Base-by-base conservation (phyloP, 2,113 vertebrate genomes). In the Tupaia chinensis region DNA sequence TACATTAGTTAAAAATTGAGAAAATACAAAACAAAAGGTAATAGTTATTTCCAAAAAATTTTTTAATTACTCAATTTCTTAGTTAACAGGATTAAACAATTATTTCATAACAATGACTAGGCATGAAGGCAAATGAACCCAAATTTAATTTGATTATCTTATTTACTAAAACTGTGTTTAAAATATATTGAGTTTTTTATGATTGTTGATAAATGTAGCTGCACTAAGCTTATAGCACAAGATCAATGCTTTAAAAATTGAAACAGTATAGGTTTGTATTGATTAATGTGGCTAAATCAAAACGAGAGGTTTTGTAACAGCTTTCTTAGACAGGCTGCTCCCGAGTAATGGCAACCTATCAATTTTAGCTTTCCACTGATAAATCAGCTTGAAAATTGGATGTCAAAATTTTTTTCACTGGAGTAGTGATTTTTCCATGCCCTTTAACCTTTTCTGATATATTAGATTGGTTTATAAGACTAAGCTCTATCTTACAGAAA, bases 301-400 rank as follows among this genome's bases (percentile, higher is more conserved):
- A 99, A 99, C 86, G 98, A 99, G 99, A 99, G 99, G 98, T 99
- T 99, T 99, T 99, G 98, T 99, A 99, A 99, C 99, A 98, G 99
- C 99, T 99, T 99, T 98, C 98, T 99, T 97, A 99, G 99, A 99
- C 99, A 99, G 99, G 98, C 98, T 98, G 98, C 98, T 99, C 98
- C 98, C 98, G 98, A 97, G 99, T 99, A 99, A 99, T 99, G 99
- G 99, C 99, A 99, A 98, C 98, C 99, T 99, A 99, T 99, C 99
- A 99, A 99, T 99, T 99, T 99, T 99, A 99, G 99, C 99, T 99
- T 99, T 99, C 98, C 98, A 99, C 99, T 99, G 99, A 99, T 99
- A 99, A 99, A 99, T 99, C 99, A 99, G 98, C 98, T 99, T 99
- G 99, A 99, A 99, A 99, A 99, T 99, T 99, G 99, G 99, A 99